Evolutionary conservation across 2,113 vertebrate species (phyloP), one percentile per base, ranked within the genome.

Genomic region (Rhipidura dahli): DNA sequence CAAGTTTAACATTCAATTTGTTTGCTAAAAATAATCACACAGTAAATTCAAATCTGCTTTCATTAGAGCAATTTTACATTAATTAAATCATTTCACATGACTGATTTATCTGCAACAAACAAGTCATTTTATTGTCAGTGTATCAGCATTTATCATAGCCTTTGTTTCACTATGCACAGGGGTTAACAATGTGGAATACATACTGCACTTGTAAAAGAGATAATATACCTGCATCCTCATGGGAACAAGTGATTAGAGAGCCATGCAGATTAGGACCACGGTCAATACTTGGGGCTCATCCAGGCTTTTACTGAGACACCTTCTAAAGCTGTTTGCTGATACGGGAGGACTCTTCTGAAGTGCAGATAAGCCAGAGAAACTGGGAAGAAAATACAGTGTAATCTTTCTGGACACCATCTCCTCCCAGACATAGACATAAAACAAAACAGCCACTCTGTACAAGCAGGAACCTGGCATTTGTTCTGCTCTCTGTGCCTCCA

Each of bases 1-100:
- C 51, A 61, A 68, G 80, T 87, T 87, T 64, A 93, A 65, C 57
- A 28, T 95, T 89, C 37, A 47, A 9, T 93, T 91, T 88, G 65
- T 89, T 89, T 64, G 83, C 83, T 89, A 86, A 89, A 87, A 92
- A 96, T 84, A 94, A 89, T 87, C 86, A 76, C 64, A 65, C 7
- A 82, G 86, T 61, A 89, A 96, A 94, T 94, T 93, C 31, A 91
- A 87, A 92, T 89, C 69, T 94, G 83, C 83, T 93, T 92, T 95
- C 71, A 90, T 95, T 86, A 89, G 64, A 94, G 71, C 76, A 90
- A 92, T 93, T 96, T 89, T 87, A 84, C 21, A 0, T 94, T 92
- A 92, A 96, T 94, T 78, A 92, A 83, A 95, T 89, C 9, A 94
- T 91, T 93, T 96, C 77, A 92, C 40, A 61, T 76, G 88, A 92